Percentiles rank a stretch among this genome's conserved stretches.
These are phyloP conservation scores for Chaenocephalus aceratus DNA, from an alignment of 2,113 vertebrate species.

Conservation along the genomic window DNA sequence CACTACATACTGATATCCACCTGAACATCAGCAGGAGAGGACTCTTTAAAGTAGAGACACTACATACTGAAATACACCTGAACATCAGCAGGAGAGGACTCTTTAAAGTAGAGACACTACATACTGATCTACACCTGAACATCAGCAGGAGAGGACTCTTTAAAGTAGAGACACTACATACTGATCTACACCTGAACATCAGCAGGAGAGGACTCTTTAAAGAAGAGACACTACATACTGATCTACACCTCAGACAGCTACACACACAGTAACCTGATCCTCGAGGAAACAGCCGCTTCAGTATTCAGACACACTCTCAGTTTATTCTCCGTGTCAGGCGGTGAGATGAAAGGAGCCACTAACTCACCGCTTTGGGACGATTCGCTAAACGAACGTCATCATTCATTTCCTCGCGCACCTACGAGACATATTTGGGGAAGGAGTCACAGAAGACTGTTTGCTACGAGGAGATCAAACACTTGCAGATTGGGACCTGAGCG, in stretches of 20 bases:
- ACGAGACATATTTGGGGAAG: constrained; percentile 17
- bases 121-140: no score
- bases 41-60: no score
- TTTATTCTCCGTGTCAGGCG: constrained; percentile 40
- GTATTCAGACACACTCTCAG: constrained; percentile 13
- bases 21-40: no score
- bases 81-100: no score
- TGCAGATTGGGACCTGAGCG: constrained; percentile 8
- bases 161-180: no score
- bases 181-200: no score
- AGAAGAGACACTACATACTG: no score
- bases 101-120: no score
- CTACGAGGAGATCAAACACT: constrained; percentile 38
- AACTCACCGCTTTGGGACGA: constrained; percentile 15
- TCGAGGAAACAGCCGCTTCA: constrained; percentile 7
- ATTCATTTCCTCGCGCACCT: constrained; percentile 27
- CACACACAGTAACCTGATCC: constrained; percentile 26
- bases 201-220: no score
- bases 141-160: no score
- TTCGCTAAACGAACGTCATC: constrained; percentile 46
- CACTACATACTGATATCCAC: no score
- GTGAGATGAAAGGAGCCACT: constrained; percentile 44
- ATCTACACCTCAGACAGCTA: not conserved
- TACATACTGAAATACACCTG: no score
- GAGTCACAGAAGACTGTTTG: constrained; percentile 23